phyloP scores from a whole-genome alignment of 2,797 vertebrate genomes.

The Sarcoramphus papa region DNA sequence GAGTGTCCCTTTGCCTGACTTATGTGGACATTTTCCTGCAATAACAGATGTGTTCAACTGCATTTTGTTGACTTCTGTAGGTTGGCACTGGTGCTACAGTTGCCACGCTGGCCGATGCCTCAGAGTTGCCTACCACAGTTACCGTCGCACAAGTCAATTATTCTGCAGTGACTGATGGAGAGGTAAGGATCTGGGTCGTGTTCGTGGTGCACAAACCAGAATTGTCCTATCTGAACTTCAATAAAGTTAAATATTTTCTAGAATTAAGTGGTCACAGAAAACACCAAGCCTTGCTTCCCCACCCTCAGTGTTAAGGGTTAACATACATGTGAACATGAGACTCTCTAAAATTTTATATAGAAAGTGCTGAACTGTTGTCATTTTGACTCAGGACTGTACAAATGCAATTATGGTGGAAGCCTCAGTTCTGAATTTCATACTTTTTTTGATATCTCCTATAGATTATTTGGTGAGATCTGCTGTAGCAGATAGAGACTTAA shows the following conservation, averaged over 20 bases:
- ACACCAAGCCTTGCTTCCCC: not conserved
- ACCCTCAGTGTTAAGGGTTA: not conserved
- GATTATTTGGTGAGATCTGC: not conserved
- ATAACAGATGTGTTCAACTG: not conserved
- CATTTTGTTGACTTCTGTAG: constrained; percentile 50
- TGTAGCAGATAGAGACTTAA: not conserved
- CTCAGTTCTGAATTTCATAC: not conserved
- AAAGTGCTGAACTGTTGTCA: not conserved
- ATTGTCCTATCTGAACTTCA: not conserved
- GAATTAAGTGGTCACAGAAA: not conserved
- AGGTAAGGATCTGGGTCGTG: constrained; percentile 75
- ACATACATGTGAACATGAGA: fast-evolving
- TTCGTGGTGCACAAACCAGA: too few species aligned
- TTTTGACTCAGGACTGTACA: not conserved
- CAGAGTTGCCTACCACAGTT: constrained; percentile 91
- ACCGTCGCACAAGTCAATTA: constrained; percentile 97
- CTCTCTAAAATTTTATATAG: fast-evolving
- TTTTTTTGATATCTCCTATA: not conserved
- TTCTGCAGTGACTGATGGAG: constrained; percentile 90
- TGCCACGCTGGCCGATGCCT: constrained; percentile 93
- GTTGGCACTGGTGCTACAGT: constrained; percentile 96
- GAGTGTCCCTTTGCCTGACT: not conserved
- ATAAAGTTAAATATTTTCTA: not conserved
- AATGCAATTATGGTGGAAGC: not conserved
- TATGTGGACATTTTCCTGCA: not conserved